Evolutionary conservation across 2,113 vertebrate species (phyloP).

Genomic region (Anser cygnoides): DNA sequence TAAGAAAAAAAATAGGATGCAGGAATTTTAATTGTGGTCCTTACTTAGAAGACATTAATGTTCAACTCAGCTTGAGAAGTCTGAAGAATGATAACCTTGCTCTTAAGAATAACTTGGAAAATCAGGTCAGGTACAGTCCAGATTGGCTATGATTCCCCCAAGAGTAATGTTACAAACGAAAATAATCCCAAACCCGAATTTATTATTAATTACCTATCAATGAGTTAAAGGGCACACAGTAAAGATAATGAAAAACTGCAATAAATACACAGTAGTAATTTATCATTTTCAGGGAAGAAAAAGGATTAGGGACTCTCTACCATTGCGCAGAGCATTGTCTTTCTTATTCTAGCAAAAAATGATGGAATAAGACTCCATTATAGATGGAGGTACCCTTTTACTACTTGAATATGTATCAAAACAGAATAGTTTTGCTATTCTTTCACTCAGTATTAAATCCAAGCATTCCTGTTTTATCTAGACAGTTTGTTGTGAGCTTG

Average conservation of each 20-base stretch:
- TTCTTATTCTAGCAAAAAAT: background rate
- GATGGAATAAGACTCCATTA: background rate
- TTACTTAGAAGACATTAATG: slow-evolving; percentile 39
- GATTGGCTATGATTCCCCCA: background rate
- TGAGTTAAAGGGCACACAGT: background rate
- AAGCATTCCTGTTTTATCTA: background rate
- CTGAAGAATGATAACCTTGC: slow-evolving; percentile 16
- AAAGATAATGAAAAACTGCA: slow-evolving; percentile 28
- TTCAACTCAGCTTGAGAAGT: background rate
- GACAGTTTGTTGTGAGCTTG: background rate
- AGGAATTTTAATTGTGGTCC: background rate
- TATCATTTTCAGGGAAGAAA: background rate
- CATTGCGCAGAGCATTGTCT: background rate
- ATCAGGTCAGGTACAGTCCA: slow-evolving; percentile 15
- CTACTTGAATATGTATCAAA: background rate
- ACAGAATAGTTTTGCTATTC: background rate
- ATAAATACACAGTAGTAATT: background rate
- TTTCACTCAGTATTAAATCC: background rate
- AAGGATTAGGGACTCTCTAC: background rate
- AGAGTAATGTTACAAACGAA: slow-evolving; percentile 13
- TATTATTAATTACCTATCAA: slow-evolving; percentile 16
- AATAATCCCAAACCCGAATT: background rate
- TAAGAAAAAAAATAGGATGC: background rate
- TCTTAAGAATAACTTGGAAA: slow-evolving; percentile 41
- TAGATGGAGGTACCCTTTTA: background rate